Evolutionary conservation across 2,113 vertebrate species (phyloP).

Genomic region (Otolemur garnettii): DNA sequence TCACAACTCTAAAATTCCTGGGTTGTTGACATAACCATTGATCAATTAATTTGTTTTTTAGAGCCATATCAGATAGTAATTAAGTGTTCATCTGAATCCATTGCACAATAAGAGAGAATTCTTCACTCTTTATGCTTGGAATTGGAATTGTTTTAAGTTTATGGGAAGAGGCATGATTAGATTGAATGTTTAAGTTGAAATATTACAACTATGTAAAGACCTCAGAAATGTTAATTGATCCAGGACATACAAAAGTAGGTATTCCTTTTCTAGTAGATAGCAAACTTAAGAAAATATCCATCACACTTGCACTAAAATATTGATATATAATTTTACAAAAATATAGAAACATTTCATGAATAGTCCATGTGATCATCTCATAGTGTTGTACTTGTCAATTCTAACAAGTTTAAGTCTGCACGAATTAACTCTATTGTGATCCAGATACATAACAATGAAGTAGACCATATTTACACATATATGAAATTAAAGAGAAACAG

Average conservation of each 20-base stretch:
- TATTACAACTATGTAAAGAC: slow-evolving; percentile 4
- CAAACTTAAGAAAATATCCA: neutral
- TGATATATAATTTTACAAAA: slow-evolving; percentile 11
- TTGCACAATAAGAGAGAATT: neutral
- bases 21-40: neutral
- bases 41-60: neutral
- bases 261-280: neutral
- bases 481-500: slow-evolving; percentile 51
- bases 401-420: neutral
- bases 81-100: neutral
- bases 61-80: neutral
- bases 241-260: neutral
- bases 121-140: neutral
- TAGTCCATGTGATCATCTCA: neutral
- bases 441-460: neutral
- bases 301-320: neutral
- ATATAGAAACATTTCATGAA: neutral
- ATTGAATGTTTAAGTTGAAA: slow-evolving; percentile 3
- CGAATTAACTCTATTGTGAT: neutral
- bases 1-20: neutral
- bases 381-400: neutral
- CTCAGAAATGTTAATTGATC: neutral
- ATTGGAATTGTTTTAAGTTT: neutral
- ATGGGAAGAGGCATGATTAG: neutral
- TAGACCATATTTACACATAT: neutral